A percentile compares a stretch with the other conserved stretches of the same genome.
phyloP scores from a whole-genome alignment of 2,888 invertebrate genomes.

The Callosobruchus maculatus region DNA sequence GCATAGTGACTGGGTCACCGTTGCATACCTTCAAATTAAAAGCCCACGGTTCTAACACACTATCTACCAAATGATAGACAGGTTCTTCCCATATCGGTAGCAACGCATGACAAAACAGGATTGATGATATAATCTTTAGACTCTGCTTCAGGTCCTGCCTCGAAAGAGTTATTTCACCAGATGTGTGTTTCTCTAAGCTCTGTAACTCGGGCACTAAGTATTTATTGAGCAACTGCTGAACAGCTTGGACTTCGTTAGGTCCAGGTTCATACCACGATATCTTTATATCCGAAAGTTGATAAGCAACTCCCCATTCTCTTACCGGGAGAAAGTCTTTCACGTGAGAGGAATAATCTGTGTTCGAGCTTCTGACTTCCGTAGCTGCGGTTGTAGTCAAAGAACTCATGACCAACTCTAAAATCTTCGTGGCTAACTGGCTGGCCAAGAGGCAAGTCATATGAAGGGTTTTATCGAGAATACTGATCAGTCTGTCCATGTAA shows the following conservation, averaged over 20 bases:
- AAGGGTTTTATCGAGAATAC: constrained; percentile 67
- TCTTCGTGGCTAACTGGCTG: constrained; percentile 58
- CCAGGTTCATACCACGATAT: constrained; percentile 78
- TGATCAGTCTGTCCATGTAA: constrained; percentile 61
- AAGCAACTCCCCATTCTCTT: constrained; percentile 77
- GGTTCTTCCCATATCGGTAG: constrained; percentile 70
- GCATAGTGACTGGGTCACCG: constrained; percentile 47
- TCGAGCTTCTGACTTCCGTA: constrained; percentile 60
- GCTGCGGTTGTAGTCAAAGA: constrained; percentile 62
- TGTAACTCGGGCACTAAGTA: constrained; percentile 65
- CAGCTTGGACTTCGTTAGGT: constrained; percentile 63
- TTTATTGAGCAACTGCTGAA: constrained; percentile 61
- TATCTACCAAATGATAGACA: constrained; percentile 53
- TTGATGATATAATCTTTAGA: constrained; percentile 64
- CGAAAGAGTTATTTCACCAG: constrained; percentile 53
- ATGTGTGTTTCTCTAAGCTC: constrained; percentile 57
- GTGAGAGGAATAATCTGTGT: constrained; percentile 59
- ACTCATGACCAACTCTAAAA: constrained; percentile 58
- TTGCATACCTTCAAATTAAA: constrained; percentile 53
- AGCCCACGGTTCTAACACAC: constrained; percentile 55
- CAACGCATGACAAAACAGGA: constrained; percentile 63
- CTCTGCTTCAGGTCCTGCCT: constrained; percentile 66
- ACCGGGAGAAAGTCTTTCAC: constrained; percentile 69
- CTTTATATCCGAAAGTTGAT: constrained; percentile 61
- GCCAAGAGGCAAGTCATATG: constrained; percentile 67